Percentiles rank a stretch among this genome's conserved stretches.
These are phyloP conservation scores for Sus cebifrons DNA, from an alignment of 2,797 vertebrate species.

Conservation along the genomic window DNA sequence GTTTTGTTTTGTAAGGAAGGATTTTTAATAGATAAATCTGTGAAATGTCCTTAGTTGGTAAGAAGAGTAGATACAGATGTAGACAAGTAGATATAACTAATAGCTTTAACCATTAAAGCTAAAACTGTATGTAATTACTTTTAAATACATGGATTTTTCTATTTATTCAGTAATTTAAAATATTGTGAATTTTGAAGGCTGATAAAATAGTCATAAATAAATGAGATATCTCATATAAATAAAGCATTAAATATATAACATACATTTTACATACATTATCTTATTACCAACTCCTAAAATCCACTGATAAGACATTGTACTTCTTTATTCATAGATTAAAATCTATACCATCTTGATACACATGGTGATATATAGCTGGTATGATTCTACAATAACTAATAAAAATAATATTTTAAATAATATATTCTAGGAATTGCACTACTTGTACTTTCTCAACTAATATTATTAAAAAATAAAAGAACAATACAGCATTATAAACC, in stretches of 20 bases:
- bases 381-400: not conserved
- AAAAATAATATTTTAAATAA: not conserved
- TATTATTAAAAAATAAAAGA: not conserved
- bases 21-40: not conserved
- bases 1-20: not conserved
- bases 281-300: not conserved
- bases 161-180: not conserved
- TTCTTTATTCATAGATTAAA: not conserved
- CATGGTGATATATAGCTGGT: not conserved
- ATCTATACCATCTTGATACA: not conserved
- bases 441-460: not conserved
- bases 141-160: not conserved
- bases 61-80: not conserved
- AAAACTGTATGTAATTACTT: not conserved
- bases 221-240: not conserved
- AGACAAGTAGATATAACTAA: not conserved
- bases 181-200: not conserved
- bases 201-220: not conserved
- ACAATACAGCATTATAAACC: not conserved
- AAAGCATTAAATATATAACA: not conserved
- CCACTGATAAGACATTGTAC: not conserved
- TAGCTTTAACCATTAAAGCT: not conserved
- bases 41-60: not conserved
- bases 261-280: not conserved
- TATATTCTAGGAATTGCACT: not conserved